Conservation (phyloP, 2,797 vertebrate species). For the Rhadinocentrus ornatus region DNA sequence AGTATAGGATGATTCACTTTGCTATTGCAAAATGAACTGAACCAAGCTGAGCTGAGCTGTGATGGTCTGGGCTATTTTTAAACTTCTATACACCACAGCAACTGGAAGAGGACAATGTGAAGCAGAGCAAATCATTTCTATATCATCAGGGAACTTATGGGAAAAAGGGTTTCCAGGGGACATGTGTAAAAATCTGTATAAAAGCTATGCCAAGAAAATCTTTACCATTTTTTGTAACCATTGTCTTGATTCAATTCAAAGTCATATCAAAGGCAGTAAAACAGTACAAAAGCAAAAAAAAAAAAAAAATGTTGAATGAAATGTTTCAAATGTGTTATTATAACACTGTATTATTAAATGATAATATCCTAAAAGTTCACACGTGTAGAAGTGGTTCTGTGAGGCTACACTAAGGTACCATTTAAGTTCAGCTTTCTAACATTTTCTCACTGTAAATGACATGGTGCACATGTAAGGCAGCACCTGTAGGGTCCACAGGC, state of each 20-base stretch:
- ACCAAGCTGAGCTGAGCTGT: slow-evolving; percentile 70
- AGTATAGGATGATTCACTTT: slow-evolving; percentile 80
- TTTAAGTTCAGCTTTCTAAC: not conserved
- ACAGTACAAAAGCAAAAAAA: not conserved
- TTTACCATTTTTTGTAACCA: slow-evolving; percentile 2
- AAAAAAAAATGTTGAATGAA: not conserved
- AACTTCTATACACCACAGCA: slow-evolving; percentile 65
- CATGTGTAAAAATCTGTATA: slow-evolving; percentile 18
- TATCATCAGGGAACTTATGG: slow-evolving; percentile 54
- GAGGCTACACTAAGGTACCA: no score
- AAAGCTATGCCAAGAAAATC: not conserved
- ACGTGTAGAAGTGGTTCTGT: not conserved
- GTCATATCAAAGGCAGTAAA: not conserved
- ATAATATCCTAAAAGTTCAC: not conserved
- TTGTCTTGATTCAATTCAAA: not conserved
- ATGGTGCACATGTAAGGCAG: not conserved
- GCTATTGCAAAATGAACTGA: slow-evolving; percentile 77
- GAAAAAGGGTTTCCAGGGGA: slow-evolving; percentile 24
- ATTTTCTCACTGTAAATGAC: not conserved
- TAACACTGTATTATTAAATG: not conserved
- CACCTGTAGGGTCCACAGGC: slow-evolving; percentile 60
- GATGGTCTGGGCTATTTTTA: slow-evolving; percentile 76
- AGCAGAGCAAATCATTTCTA: slow-evolving; percentile 62
- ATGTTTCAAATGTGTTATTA: not conserved
- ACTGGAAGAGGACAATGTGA: slow-evolving; percentile 68